A percentile compares a stretch with the other conserved stretches of the same genome.
phyloP scores from a whole-genome alignment of 2,888 invertebrate genomes.

The Eulithis prunata region DNA sequence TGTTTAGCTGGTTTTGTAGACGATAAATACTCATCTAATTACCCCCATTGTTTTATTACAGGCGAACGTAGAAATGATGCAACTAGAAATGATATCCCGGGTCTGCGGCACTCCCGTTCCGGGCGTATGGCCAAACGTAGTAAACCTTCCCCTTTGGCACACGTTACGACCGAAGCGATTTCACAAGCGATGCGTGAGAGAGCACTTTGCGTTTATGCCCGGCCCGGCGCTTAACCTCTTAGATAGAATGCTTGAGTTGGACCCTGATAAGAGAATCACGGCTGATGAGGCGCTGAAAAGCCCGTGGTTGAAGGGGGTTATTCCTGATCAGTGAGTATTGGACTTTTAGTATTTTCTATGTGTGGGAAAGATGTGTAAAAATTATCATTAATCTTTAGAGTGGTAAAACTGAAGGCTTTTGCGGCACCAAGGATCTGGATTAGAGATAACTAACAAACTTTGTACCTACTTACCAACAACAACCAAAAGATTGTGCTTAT shows the following conservation, averaged over 20 bases:
- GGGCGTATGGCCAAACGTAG: constrained; percentile 98
- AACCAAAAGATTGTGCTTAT: too few relatives aligned
- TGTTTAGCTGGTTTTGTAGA: too few relatives aligned
- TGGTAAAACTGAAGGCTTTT: too few relatives aligned
- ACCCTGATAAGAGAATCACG: constrained; percentile 96
- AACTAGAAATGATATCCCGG: constrained; percentile 96
- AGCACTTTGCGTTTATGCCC: constrained; percentile 97
- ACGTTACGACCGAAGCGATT: constrained; percentile 95
- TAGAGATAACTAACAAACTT: too few relatives aligned
- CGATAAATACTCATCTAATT: too few relatives aligned
- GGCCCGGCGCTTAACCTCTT: constrained; percentile 93
- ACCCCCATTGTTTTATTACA: constrained; percentile 61
- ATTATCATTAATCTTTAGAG: too few relatives aligned
- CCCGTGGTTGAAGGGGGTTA: constrained; percentile 95
- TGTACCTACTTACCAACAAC: too few relatives aligned
- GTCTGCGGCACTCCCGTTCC: constrained; percentile 98
- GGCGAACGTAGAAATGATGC: constrained; percentile 96
- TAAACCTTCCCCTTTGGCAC: constrained; percentile 95
- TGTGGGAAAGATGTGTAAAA: too few relatives aligned
- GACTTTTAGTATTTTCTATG: background rate
- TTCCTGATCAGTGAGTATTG: constrained; percentile 92
- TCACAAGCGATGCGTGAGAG: constrained; percentile 94
- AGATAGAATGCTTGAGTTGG: constrained; percentile 97
- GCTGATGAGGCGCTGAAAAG: constrained; percentile 97
- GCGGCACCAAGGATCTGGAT: too few relatives aligned